phyloP scores from a whole-genome alignment of 2,888 invertebrate genomes.

The Macropis europaea region DNA sequence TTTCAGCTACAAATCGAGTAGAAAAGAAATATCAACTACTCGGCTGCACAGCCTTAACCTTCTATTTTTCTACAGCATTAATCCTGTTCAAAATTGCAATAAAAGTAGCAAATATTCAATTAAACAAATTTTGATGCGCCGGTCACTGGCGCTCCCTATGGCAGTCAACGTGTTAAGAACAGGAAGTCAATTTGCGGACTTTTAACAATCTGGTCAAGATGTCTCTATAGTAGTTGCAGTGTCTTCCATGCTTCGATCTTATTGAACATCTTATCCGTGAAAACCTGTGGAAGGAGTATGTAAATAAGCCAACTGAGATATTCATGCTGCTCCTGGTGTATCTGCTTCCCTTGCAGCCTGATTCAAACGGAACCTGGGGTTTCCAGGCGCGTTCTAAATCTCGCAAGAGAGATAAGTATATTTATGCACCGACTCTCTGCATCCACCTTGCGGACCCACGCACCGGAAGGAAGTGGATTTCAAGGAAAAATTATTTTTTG shows the following conservation, averaged over 20 bases:
- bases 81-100: too few species aligned
- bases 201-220: too few species aligned
- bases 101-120: too few species aligned
- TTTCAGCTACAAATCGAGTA: too few species aligned
- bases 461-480: background rate
- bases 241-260: slow-evolving; percentile 48
- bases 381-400: slow-evolving; percentile 48
- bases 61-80: too few species aligned
- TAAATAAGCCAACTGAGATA: slow-evolving; percentile 65
- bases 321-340: slow-evolving; percentile 52
- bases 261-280: slow-evolving; percentile 59
- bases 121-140: too few species aligned
- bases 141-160: too few species aligned
- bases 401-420: slow-evolving; percentile 59
- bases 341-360: slow-evolving; percentile 1
- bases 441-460: background rate
- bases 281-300: slow-evolving; percentile 60
- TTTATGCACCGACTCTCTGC: slow-evolving; percentile 41
- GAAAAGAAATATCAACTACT: too few species aligned
- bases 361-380: background rate
- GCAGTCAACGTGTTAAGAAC: too few species aligned
- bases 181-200: too few species aligned
- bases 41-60: too few species aligned
- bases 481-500: background rate
- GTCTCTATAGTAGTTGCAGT: too few species aligned